These are phyloP conservation scores for Dichetophora obliterata DNA, from an alignment of 2,888 invertebrate genomes.

Conservation along the genomic window DNA sequence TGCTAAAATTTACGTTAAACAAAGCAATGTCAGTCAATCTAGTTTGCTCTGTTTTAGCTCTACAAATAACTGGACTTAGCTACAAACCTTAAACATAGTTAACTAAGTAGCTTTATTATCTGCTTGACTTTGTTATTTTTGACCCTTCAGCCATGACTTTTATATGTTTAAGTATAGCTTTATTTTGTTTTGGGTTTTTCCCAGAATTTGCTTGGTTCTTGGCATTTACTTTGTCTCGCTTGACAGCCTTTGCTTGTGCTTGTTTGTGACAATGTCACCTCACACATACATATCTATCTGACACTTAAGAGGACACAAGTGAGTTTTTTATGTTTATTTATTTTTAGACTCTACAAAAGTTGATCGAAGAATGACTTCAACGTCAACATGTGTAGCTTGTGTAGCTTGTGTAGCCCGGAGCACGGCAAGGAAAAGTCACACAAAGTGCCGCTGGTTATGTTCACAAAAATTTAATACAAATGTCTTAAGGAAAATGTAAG, in stretches of 20 bases:
- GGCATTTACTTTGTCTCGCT: background rate
- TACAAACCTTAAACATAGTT: background rate
- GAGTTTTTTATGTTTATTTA: slow-evolving; percentile 1
- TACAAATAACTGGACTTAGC: background rate
- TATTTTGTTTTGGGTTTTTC: too few species aligned
- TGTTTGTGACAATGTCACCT: background rate
- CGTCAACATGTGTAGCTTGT: background rate
- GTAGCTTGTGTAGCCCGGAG: too few species aligned
- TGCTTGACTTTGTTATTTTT: background rate
- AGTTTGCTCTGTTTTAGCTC: background rate
- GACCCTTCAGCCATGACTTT: background rate
- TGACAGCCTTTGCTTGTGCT: background rate
- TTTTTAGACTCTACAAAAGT: background rate
- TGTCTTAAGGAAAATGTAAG: too few species aligned
- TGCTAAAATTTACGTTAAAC: background rate
- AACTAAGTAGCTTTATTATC: background rate
- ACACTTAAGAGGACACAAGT: slow-evolving; percentile 6
- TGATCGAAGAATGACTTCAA: background rate
- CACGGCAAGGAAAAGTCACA: background rate
- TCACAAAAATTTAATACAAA: too few species aligned
- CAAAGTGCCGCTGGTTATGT: background rate
- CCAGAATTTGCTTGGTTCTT: too few species aligned
- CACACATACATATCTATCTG: background rate
- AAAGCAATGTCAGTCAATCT: background rate
- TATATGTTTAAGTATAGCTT: background rate